These are phyloP conservation scores for Ceuthmochares aereus DNA, from an alignment of 2,113 vertebrate species.

Conservation along the genomic window DNA sequence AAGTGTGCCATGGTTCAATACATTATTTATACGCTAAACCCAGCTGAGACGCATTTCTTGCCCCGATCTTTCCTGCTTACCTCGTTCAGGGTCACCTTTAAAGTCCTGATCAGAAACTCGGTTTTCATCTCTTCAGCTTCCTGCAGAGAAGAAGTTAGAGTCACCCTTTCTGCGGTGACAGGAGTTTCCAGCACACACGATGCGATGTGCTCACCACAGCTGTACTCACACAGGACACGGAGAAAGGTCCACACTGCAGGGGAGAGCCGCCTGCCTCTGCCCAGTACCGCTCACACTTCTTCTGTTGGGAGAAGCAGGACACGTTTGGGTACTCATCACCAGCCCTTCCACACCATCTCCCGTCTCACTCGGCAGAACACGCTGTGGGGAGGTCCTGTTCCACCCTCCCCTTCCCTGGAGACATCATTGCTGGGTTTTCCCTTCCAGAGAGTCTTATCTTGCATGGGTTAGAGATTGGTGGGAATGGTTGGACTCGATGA, in stretches of 20 bases:
- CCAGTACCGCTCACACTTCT: slow-evolving; percentile 97
- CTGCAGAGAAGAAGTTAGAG: slow-evolving; percentile 69
- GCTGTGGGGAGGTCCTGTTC: not conserved
- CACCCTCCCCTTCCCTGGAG: not conserved
- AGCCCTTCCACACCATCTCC: not conserved
- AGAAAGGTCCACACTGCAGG: slow-evolving; percentile 83
- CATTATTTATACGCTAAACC: not conserved
- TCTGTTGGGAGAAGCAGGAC: slow-evolving; percentile 78
- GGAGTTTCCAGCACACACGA: rapidly evolving
- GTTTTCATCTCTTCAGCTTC: slow-evolving; percentile 86
- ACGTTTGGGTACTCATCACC: not conserved
- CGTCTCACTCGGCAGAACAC: not conserved
- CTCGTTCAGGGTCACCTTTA: slow-evolving; percentile 82
- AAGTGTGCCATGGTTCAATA: not conserved
- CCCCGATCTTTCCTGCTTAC: slow-evolving; percentile 78
- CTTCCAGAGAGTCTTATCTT: not conserved
- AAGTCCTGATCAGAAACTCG: slow-evolving; percentile 85
- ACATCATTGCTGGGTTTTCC: not conserved
- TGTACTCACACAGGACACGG: slow-evolving; percentile 88
- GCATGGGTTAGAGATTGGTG: too few relatives aligned
- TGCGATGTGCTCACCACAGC: not conserved
- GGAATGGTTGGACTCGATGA: too few relatives aligned
- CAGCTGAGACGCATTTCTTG: not conserved
- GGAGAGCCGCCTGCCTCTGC: slow-evolving; percentile 68
- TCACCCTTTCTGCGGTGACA: not conserved